Evolutionary conservation across 1,140 invertebrate species (phyloP), one percentile per base, ranked within the genome.

Genomic region (Scaptomyza montana): DNA sequence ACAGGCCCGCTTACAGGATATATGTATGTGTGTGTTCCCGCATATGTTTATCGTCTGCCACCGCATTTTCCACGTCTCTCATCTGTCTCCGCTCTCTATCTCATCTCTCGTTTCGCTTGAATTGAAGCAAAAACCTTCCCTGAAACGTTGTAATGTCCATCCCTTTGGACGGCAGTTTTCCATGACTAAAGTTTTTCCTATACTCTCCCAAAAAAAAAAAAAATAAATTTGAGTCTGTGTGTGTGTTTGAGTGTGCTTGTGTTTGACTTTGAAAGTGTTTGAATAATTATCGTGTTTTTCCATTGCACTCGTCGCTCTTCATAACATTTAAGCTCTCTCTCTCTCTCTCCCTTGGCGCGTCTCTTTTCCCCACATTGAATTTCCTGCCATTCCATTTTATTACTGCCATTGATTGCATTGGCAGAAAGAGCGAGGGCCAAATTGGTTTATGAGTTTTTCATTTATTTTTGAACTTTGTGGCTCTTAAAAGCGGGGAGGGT

Each of bases 241-340:
- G 12, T 55, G 45, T 51, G 28, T 69, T 19, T 43, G 43, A 25
- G 21, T 50, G 19, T 66, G 46, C 60, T 33, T 77, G 59, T 80
- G 49, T 75, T 54, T 89, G 84, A 89, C 76, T 89, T 80, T 74
- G 76, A 84, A 89, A 89, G 76, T 84, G 85, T 87, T 87, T 87
- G 84, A 87, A 89, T 80, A 89, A 89, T 89, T 89, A 89, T 89
- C 62, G 77, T 65, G 77, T 84, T 79, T 86, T 82, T 56, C 51
- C 51, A 19, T 53, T 47, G 45, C 33, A 57, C 46, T 43, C 46
- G 33, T 36, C 33, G 51, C 54, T 30, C 41, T 59, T 57, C 21
- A 46, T 25, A 25, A 25, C 21, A 25, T 57, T 57, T n/a, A 9
- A 13, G 13, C 21, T 49, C 30, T 33, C 39, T 46, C 4, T 36